These are phyloP conservation scores for Turnix velox DNA, from an alignment of 2,113 vertebrate genomes.

Conservation along the genomic window DNA sequence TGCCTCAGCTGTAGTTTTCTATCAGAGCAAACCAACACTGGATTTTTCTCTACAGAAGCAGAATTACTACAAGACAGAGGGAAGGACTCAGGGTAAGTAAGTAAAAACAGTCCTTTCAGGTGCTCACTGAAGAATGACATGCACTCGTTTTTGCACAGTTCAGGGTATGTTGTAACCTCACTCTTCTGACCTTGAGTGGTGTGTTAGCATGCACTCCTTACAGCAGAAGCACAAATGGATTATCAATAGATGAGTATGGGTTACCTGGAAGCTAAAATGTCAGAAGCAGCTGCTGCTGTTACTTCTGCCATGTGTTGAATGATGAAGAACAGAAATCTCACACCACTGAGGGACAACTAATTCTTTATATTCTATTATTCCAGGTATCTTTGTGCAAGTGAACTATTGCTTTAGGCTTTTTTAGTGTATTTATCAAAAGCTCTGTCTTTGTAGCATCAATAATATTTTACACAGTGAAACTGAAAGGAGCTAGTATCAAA, in stretches of 20 bases:
- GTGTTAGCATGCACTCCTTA: not conserved
- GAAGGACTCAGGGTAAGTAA: not conserved
- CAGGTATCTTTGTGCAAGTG: not conserved
- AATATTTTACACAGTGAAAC: not conserved
- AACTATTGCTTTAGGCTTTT: not conserved
- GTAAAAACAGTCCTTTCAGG: not conserved
- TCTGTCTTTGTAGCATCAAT: not conserved
- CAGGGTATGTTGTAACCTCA: not conserved
- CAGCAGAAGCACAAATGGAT: not conserved
- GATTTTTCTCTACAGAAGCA: not conserved
- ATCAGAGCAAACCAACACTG: not conserved
- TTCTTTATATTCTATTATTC: constrained; percentile 13
- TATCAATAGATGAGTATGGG: not conserved
- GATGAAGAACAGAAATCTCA: not conserved
- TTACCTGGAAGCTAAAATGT: not conserved
- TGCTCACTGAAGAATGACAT: rapidly evolving
- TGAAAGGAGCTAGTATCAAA: constrained; percentile 15
- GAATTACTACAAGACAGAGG: not conserved
- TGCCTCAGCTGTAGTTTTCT: not conserved
- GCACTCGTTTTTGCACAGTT: rapidly evolving
- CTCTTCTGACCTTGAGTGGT: not conserved
- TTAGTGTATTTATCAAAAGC: not conserved
- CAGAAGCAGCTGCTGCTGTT: not conserved
- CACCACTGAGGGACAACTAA: not conserved
- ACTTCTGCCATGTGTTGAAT: not conserved